Percentiles rank a stretch among this genome's conserved stretches.
phyloP scores from a whole-genome alignment of 2,888 invertebrate species.

The Drosophila anomelani region DNA sequence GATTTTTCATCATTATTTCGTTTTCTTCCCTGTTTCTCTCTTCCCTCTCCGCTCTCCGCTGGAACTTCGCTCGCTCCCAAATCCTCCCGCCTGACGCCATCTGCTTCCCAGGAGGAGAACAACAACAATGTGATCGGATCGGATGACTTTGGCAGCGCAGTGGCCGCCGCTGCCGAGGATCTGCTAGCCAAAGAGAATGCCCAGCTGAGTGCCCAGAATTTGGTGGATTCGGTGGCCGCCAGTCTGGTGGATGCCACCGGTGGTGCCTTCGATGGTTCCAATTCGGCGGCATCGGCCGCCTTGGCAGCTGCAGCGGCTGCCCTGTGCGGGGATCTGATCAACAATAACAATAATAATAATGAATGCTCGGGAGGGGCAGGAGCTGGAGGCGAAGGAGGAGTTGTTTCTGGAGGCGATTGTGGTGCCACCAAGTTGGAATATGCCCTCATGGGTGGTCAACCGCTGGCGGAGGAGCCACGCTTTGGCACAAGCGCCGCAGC shows the following conservation, averaged over 20 bases:
- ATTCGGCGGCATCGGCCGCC: constrained; percentile 47
- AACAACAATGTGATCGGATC: constrained; percentile 74
- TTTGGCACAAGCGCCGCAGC: constrained; percentile 87
- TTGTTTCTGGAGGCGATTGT: constrained; percentile 15
- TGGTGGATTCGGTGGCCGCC: constrained; percentile 70
- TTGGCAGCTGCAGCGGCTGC: constrained; percentile 54
- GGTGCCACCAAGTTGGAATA: constrained; percentile 48
- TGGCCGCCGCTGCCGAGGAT: constrained; percentile 72
- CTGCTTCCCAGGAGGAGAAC: constrained; percentile 85
- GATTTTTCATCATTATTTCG: constrained; percentile 61
- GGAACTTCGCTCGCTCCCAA: constrained; percentile 7
- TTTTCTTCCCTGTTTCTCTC: constrained; percentile 41
- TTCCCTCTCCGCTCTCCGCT: constrained; percentile 77
- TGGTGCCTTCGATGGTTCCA: constrained; percentile 62
- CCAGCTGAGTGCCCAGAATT: constrained; percentile 63
- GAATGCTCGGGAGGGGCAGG: constrained; percentile 7
- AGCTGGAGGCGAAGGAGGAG: constrained; percentile 3
- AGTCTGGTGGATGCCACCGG: constrained; percentile 60
- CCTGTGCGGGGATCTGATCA: constrained; percentile 66
- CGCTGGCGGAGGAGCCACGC: constrained; percentile 64
- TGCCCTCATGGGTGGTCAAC: constrained; percentile 47
- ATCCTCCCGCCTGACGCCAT: constrained; percentile 9
- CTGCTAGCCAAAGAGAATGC: constrained; percentile 77
- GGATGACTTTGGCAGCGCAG: constrained; percentile 71
- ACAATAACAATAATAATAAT: constrained; percentile 63